phyloP scores from a whole-genome alignment of 92 coral and sea anemone genomes.

The Nematostella vectensis region DNA sequence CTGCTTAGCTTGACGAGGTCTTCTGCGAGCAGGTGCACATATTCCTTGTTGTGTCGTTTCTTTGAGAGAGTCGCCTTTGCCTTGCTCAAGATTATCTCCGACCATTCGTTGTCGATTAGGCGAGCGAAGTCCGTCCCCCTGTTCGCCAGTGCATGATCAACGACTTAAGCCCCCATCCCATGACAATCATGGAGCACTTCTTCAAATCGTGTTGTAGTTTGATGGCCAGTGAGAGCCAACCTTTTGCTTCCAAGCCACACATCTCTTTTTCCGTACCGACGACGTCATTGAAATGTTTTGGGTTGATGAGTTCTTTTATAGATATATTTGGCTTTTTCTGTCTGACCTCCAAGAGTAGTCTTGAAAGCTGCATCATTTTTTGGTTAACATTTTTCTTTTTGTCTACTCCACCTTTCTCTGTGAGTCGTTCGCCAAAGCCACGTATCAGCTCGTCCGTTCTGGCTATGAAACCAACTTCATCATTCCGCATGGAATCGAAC shows the following conservation, averaged over 20 bases:
- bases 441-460: background rate
- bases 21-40: background rate
- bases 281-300: background rate
- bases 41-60: background rate
- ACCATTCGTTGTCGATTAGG: background rate
- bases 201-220: background rate
- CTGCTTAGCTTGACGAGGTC: too few relatives aligned
- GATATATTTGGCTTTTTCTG: background rate
- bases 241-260: background rate
- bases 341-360: background rate
- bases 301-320: background rate
- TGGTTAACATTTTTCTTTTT: background rate
- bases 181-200: background rate
- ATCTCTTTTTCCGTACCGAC: background rate
- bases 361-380: background rate
- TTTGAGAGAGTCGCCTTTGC: background rate
- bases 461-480: background rate
- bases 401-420: background rate
- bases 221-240: background rate
- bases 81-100: background rate
- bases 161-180: background rate
- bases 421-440: background rate
- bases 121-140: background rate
- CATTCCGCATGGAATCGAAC: background rate
- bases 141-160: background rate